Evolutionary conservation across 2,113 vertebrate genomes (phyloP).

Genomic region (Mohoua ochrocephala): DNA sequence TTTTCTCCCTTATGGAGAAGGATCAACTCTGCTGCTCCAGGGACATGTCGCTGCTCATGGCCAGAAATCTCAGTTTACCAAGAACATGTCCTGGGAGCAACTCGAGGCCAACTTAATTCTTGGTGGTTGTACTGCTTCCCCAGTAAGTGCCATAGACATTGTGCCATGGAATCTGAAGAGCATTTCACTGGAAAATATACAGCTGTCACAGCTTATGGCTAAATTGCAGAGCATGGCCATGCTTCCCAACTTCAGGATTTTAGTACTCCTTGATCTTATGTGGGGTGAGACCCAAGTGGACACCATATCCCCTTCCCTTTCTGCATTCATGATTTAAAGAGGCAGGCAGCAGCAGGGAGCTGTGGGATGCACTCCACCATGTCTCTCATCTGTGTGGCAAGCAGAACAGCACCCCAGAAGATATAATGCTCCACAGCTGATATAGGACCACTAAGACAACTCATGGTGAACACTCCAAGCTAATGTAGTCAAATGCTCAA

Average conservation of each 20-base stretch:
- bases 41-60: rapidly evolving
- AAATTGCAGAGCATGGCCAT: not conserved
- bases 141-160: not conserved
- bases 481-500: not conserved
- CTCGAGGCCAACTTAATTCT: not conserved
- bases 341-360: not conserved
- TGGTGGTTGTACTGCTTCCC: not conserved
- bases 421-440: not conserved
- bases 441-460: not conserved
- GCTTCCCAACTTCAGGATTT: not conserved
- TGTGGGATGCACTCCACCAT: not conserved
- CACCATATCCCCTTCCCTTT: not conserved
- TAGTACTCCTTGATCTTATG: not conserved
- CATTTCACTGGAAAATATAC: not conserved
- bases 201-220: not conserved
- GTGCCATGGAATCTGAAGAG: not conserved
- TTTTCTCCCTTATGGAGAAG: not conserved
- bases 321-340: not conserved
- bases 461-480: not conserved
- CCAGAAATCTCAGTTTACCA: not conserved
- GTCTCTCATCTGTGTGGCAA: not conserved
- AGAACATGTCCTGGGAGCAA: not conserved
- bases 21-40: not conserved
- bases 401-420: not conserved
- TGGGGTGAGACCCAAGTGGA: not conserved